Evolutionary conservation across 2,113 vertebrate genomes (phyloP).

Genomic region (Rattus rattus): DNA sequence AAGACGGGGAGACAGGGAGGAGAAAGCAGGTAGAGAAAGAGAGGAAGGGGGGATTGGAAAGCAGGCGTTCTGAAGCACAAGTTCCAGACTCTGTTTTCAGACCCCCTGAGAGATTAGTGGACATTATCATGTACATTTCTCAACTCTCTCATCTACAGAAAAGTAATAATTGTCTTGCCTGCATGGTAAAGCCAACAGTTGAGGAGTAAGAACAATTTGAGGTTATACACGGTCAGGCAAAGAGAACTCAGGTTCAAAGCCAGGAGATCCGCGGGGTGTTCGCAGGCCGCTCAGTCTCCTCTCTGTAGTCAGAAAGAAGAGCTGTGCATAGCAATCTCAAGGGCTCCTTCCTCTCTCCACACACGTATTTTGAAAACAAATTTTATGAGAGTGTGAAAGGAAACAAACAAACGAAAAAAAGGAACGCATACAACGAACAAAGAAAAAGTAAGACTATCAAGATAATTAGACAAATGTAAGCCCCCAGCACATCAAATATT

Average conservation of each 20-base stretch:
- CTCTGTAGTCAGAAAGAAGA: background rate
- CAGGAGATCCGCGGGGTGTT: background rate
- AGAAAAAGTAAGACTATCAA: background rate
- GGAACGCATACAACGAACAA: background rate
- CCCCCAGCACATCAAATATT: background rate
- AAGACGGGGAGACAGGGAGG: fast-evolving
- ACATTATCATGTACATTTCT: background rate
- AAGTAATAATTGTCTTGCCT: background rate
- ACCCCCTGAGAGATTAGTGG: background rate
- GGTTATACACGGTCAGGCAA: background rate
- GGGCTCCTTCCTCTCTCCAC: background rate
- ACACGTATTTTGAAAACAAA: background rate
- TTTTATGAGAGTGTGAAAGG: background rate
- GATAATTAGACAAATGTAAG: conserved; percentile 15
- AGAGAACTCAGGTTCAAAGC: background rate
- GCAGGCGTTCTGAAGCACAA: background rate
- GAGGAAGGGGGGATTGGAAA: background rate
- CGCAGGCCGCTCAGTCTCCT: background rate
- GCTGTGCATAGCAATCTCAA: background rate
- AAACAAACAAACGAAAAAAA: background rate
- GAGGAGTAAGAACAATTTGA: background rate
- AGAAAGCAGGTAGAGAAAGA: background rate
- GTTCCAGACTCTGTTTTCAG: background rate
- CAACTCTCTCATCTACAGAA: background rate
- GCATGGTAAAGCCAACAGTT: background rate